These are phyloP conservation scores for Urocynchramus pylzowi DNA, from an alignment of 2,113 vertebrate genomes.

Conservation along the genomic window DNA sequence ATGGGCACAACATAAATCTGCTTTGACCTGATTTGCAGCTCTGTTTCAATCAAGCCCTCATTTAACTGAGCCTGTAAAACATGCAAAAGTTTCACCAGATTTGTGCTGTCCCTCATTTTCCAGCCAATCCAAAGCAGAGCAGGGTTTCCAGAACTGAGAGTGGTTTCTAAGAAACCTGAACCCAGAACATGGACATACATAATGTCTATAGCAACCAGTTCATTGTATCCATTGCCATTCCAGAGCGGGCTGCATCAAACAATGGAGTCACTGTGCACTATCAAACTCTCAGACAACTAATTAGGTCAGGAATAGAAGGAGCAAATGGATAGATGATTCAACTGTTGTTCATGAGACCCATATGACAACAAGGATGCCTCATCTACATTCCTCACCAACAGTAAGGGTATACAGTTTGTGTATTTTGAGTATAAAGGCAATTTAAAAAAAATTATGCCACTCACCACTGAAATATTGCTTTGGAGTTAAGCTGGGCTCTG, in stretches of 20 bases:
- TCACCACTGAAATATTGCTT: neutral
- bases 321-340: conserved; percentile 36
- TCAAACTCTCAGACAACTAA: conserved; percentile 31
- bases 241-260: neutral
- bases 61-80: neutral
- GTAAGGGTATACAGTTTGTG: neutral
- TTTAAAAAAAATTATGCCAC: neutral
- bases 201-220: neutral
- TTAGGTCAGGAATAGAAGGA: conserved; percentile 17
- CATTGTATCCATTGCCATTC: neutral
- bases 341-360: conserved; percentile 10
- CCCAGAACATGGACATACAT: neutral
- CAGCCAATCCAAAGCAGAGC: neutral
- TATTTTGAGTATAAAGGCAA: neutral
- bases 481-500: conserved; percentile 1
- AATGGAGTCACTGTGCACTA: conserved; percentile 42
- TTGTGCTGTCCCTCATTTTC: neutral
- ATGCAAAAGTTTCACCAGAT: neutral
- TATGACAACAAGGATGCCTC: conserved; percentile 16
- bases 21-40: conserved; percentile 37
- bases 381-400: neutral
- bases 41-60: conserved; percentile 9
- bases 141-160: neutral
- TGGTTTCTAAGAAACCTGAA: neutral
- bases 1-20: neutral